These are phyloP conservation scores for Thecophora atra DNA, from an alignment of 2,888 invertebrate genomes.

Conservation along the genomic window DNA sequence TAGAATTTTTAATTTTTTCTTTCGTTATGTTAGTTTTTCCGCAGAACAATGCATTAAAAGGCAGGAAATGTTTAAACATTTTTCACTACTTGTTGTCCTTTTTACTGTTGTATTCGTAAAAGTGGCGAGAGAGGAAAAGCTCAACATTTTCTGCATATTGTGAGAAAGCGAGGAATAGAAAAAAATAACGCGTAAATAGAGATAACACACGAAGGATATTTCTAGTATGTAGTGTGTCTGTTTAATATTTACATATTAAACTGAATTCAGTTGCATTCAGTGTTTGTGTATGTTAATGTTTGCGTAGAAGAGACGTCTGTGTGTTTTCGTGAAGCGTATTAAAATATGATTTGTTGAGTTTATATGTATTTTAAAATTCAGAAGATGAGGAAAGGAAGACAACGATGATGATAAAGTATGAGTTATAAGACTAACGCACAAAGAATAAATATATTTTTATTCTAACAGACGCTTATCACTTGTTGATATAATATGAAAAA, in stretches of 20 bases:
- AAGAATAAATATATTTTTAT: no score
- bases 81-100: constrained; percentile 6
- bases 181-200: constrained; percentile 24
- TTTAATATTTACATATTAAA: neutral
- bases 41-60: constrained; percentile 29
- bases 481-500: no score
- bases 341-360: neutral
- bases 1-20: neutral
- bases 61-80: constrained; percentile 35
- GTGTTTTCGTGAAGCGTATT: neutral
- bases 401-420: no score
- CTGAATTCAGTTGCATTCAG: neutral
- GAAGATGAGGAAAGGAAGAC: no score
- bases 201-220: constrained; percentile 32
- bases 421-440: no score
- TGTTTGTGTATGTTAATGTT: neutral
- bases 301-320: neutral
- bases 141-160: constrained; percentile 18
- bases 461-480: no score
- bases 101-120: neutral
- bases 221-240: constrained; percentile 26
- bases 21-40: neutral
- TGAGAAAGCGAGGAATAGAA: constrained; percentile 2
- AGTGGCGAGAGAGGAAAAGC: neutral
- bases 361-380: no score